Percentiles rank a stretch among this genome's conserved stretches.
phyloP scores from a whole-genome alignment of 92 coral and sea anemone genomes.

The Porites evermanni region DNA sequence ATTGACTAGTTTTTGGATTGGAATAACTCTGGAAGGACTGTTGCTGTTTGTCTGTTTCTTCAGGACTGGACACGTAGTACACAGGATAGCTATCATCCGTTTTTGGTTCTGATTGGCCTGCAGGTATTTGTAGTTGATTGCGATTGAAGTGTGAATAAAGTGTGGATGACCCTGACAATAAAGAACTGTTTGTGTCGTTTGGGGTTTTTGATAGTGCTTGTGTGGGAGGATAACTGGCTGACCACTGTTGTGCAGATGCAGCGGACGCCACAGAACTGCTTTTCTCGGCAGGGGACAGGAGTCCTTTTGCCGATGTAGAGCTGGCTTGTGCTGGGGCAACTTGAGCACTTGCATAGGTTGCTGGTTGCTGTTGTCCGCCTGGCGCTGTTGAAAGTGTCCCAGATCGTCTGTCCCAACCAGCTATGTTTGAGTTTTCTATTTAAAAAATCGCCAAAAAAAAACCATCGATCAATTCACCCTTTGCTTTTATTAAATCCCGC shows the following conservation, averaged over 20 bases:
- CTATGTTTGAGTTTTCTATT: slow-evolving; percentile 24
- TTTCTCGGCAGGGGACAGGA: background rate
- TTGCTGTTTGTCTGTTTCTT: background rate
- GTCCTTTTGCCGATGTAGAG: background rate
- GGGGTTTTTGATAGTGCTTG: background rate
- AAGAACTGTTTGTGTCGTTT: background rate
- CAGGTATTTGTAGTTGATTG: background rate
- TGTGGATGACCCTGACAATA: background rate
- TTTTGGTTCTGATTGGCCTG: background rate
- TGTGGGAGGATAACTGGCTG: background rate
- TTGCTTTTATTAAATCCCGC: background rate
- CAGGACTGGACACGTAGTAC: slow-evolving; percentile 23
- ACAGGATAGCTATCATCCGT: slow-evolving; percentile 20
- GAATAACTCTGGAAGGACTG: background rate
- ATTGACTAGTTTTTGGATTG: background rate
- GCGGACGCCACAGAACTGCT: background rate
- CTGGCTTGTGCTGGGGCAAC: slow-evolving; percentile 11
- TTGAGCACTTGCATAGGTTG: slow-evolving; percentile 29
- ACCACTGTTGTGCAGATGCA: background rate
- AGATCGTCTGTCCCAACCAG: slow-evolving; percentile 12
- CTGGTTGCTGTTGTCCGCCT: slow-evolving; percentile 56
- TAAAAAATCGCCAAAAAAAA: background rate
- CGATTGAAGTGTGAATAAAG: background rate
- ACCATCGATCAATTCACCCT: background rate
- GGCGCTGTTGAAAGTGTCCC: background rate